Evolutionary conservation across 2,888 invertebrate species (phyloP).

Genomic region (Dryobota labecula): DNA sequence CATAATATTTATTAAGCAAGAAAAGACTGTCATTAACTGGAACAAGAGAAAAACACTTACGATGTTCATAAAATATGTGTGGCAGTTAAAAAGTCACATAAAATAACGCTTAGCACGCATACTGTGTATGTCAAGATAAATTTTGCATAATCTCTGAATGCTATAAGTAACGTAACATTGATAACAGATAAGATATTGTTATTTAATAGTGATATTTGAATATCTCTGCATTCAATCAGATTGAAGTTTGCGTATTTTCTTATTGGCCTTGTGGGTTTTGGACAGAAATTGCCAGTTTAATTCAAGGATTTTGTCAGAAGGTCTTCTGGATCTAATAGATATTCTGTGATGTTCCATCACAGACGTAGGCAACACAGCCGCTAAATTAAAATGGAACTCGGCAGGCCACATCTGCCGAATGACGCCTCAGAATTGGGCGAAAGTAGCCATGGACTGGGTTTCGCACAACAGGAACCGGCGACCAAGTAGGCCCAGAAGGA

Average conservation of each 20-base stretch:
- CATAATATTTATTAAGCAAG: slow-evolving; percentile 11
- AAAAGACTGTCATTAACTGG: neutral
- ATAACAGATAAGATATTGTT: slow-evolving; percentile 47
- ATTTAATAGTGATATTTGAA: slow-evolving; percentile 34
- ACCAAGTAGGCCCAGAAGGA: neutral
- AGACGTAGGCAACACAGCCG: neutral
- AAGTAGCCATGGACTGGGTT: neutral
- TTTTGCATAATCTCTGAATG: slow-evolving; percentile 38
- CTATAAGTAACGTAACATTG: slow-evolving; percentile 23
- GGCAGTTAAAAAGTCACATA: slow-evolving; percentile 18
- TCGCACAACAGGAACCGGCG: neutral
- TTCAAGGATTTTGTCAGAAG: too few species aligned
- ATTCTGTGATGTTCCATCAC: neutral
- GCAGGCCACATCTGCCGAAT: neutral
- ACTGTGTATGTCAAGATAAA: slow-evolving; percentile 26
- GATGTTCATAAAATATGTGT: slow-evolving; percentile 8
- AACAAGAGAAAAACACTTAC: slow-evolving; percentile 15
- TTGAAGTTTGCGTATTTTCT: neutral
- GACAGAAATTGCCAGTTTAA: neutral
- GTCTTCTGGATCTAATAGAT: neutral
- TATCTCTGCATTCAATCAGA: slow-evolving; percentile 5
- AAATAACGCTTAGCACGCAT: slow-evolving; percentile 11
- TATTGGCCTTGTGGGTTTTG: neutral
- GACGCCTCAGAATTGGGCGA: neutral
- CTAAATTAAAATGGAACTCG: neutral